Percentiles rank a stretch among this genome's conserved stretches.
These are phyloP conservation scores for roundworm (Caenorhabditis elegans) DNA, from an alignment of 1,140 invertebrate species.

Conservation along the genomic window WBcel235 BX284603.4:5673001-5673500, in stretches of 20 bases:
- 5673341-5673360: background rate
- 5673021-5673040: too few relatives aligned
- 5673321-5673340: background rate
- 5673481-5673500: too few relatives aligned
- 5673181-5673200: background rate
- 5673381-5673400: background rate
- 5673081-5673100: constrained; percentile 2
- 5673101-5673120: background rate
- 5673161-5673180: background rate
- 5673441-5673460: too few relatives aligned
- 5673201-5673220: constrained; percentile 1
- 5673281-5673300: background rate
- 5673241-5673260: background rate
- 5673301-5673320: background rate
- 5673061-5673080: too few relatives aligned
- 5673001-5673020: too few relatives aligned
- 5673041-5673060: too few relatives aligned
- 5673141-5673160: constrained; percentile 35
- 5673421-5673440: too few relatives aligned
- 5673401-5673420: too few relatives aligned
- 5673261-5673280: background rate
- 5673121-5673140: constrained; percentile 32
- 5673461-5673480: too few relatives aligned
- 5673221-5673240: background rate
- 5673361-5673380: constrained; percentile 17